Conservation (phyloP, 2,797 vertebrate species). For the Loris lydekkerianus region DNA sequence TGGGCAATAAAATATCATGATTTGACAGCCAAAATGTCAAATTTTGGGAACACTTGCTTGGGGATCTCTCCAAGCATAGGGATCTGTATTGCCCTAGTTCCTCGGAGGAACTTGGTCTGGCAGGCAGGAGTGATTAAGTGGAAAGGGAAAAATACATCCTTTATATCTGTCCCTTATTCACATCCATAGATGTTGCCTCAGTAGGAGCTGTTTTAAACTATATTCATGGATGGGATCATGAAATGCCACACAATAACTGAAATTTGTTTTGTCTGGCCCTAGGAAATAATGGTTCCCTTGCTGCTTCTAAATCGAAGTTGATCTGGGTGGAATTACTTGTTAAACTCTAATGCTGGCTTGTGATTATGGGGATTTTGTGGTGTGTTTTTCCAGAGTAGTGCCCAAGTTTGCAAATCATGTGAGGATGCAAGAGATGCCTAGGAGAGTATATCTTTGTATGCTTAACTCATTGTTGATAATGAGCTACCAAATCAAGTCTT, state of each 20-base stretch:
- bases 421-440: constrained; percentile 50
- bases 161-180: background rate
- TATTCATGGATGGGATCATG: constrained; percentile 40
- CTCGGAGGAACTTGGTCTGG: constrained; percentile 52
- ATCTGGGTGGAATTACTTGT: constrained; percentile 67
- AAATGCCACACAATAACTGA: constrained; percentile 35
- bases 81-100: background rate
- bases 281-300: constrained; percentile 73
- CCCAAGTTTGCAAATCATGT: constrained; percentile 63
- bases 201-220: constrained; percentile 2
- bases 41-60: constrained; percentile 1
- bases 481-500: constrained; percentile 75
- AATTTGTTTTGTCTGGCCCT: constrained; percentile 76
- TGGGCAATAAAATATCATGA: background rate
- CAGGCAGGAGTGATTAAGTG: background rate
- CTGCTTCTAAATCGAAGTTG: constrained; percentile 64
- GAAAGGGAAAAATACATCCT: background rate
- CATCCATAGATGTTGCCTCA: background rate
- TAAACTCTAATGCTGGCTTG: constrained; percentile 60
- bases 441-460: constrained; percentile 69
- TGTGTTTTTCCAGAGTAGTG: constrained; percentile 56
- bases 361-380: constrained; percentile 54
- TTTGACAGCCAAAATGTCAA: constrained; percentile 45
- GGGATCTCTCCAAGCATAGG: background rate
- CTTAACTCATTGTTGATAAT: constrained; percentile 69